These are phyloP conservation scores for Pollenia angustigena DNA, from an alignment of 2,888 invertebrate species.

Conservation along the genomic window DNA sequence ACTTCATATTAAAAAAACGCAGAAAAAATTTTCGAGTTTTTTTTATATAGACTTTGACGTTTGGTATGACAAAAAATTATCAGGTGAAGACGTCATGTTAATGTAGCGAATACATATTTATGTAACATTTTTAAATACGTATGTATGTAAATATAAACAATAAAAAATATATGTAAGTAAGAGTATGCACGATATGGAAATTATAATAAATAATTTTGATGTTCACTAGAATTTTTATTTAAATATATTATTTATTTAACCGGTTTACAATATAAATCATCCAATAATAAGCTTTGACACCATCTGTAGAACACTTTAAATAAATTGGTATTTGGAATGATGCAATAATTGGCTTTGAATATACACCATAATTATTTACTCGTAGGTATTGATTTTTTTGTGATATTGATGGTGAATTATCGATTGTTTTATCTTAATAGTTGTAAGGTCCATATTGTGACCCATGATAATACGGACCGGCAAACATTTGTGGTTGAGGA, in stretches of 20 bases:
- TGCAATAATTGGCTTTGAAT: constrained; percentile 33
- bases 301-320: constrained; percentile 22
- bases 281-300: constrained; percentile 36
- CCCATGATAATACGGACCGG: constrained; percentile 95
- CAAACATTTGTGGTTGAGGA: constrained; percentile 92
- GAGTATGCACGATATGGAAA: constrained; percentile 29
- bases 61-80: too few relatives aligned
- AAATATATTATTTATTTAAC: neutral
- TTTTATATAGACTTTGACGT: too few relatives aligned
- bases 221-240: constrained; percentile 68
- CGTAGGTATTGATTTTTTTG: constrained; percentile 28
- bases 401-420: constrained; percentile 44
- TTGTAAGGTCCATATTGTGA: constrained; percentile 97
- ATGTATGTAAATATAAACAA: constrained; percentile 36
- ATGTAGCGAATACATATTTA: neutral
- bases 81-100: too few relatives aligned
- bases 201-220: constrained; percentile 70
- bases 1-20: too few relatives aligned
- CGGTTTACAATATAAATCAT: neutral
- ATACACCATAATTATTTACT: neutral
- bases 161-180: constrained; percentile 31
- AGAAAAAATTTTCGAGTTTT: too few relatives aligned
- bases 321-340: constrained; percentile 36
- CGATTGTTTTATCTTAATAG: constrained; percentile 86
- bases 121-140: constrained; percentile 22